Conservation (phyloP, 2,888 invertebrate species). For the Ichneumoninae sp. region DNA sequence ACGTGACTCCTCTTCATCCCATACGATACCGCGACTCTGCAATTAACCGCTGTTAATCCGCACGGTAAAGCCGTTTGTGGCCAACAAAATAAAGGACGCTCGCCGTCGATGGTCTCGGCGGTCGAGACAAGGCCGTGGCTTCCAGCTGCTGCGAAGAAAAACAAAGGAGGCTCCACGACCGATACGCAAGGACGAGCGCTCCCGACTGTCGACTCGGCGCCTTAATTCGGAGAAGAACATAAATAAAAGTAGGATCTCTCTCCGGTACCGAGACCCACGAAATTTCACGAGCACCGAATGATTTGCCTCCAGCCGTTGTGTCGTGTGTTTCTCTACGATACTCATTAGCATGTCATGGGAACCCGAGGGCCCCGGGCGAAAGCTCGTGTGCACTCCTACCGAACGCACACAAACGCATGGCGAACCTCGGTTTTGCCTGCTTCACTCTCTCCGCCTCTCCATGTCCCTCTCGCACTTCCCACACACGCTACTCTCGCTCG, state of each 20-base stretch:
- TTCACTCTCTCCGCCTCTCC: background rate
- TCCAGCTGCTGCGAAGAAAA: conserved; percentile 42
- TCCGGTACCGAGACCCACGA: background rate
- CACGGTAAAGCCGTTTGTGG: too few relatives aligned
- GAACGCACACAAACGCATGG: conserved; percentile 36
- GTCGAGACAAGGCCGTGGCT: conserved; percentile 48
- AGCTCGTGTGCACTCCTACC: conserved; percentile 23
- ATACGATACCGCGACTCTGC: conserved; percentile 26
- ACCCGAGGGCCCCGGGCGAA: conserved; percentile 50
- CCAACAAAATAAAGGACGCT: conserved; percentile 30
- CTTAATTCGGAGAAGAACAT: background rate
- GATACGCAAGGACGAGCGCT: too few relatives aligned
- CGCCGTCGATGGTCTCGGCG: conserved; percentile 44
- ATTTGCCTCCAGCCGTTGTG: background rate
- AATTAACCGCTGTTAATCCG: conserved; percentile 43
- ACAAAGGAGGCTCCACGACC: background rate
- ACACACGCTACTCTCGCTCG: background rate
- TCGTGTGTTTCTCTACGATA: conserved; percentile 53
- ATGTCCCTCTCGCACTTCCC: background rate
- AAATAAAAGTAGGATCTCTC: background rate
- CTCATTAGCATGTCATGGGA: conserved; percentile 77
- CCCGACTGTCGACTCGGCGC: too few relatives aligned
- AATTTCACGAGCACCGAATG: background rate
- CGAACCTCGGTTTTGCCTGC: conserved; percentile 33
- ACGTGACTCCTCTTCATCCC: conserved; percentile 24